Percentiles rank a stretch among this genome's conserved stretches.
Evolutionary conservation across 2,797 vertebrate species (phyloP).

Genomic region (Anomalospiza imberbis): DNA sequence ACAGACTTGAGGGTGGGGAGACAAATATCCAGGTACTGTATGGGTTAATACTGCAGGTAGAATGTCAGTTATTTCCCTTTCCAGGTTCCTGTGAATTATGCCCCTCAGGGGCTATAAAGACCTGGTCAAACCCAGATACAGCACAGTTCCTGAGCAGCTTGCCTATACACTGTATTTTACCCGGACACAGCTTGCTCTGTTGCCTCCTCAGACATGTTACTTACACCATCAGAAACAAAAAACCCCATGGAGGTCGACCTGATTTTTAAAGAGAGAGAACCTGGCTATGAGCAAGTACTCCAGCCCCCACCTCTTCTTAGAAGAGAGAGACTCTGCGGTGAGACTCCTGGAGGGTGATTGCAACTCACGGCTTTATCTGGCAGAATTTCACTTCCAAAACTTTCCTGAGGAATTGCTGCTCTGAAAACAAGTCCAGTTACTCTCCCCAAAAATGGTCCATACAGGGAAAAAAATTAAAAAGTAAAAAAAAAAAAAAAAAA

Average conservation of each 20-base stretch:
- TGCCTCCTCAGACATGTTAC: neutral
- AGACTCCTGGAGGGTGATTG: neutral
- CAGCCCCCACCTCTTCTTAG: neutral
- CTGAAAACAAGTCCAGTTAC: neutral
- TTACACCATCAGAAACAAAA: neutral
- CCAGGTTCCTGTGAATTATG: slow-evolving; percentile 7
- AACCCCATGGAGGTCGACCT: neutral
- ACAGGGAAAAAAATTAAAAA: neutral
- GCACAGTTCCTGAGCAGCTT: neutral
- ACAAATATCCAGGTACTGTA: neutral
- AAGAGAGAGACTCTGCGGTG: neutral
- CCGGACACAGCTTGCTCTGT: neutral
- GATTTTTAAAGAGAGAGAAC: neutral
- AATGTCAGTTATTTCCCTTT: neutral
- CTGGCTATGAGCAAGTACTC: neutral
- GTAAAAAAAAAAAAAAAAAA: neutral
- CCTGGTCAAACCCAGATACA: neutral
- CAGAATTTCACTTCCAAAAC: neutral
- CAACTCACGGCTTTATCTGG: neutral
- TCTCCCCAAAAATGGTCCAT: neutral
- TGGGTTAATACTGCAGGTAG: neutral
- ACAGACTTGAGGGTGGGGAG: neutral
- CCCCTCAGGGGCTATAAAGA: neutral
- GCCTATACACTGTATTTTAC: neutral
- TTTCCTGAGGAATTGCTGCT: neutral